A percentile compares a stretch with the other conserved stretches of the same genome.
Conservation (phyloP, 1,140 invertebrate species). For the Drosophila obscura region DNA sequence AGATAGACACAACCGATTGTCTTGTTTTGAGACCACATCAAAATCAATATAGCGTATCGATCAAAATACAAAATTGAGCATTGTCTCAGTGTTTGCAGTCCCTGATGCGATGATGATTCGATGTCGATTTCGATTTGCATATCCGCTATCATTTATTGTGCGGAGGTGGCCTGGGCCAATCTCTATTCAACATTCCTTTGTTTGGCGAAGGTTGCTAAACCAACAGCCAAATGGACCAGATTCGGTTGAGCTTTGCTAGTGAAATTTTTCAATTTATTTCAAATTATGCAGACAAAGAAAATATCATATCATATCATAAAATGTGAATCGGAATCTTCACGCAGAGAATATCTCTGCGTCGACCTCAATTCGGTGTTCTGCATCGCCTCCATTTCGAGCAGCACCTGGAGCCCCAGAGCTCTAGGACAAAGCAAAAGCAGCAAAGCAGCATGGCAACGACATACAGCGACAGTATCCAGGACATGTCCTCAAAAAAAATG, state of each 20-base stretch:
- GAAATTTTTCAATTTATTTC: conserved; percentile 28
- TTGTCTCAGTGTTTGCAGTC: conserved; percentile 39
- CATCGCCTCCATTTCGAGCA: not conserved
- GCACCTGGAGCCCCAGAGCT: not conserved
- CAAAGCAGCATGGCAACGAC: not conserved
- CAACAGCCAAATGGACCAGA: conserved; percentile 3
- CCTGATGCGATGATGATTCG: conserved; percentile 40
- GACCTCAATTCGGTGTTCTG: not conserved
- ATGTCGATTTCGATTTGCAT: conserved; percentile 27
- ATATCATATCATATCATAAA: conserved; percentile 2
- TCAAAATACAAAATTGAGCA: conserved; percentile 51
- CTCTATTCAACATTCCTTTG: conserved; percentile 57
- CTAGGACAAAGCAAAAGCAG: conserved; percentile 34
- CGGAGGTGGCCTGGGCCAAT: conserved; percentile 59
- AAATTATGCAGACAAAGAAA: conserved; percentile 3
- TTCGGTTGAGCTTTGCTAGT: conserved; percentile 14
- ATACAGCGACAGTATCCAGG: conserved; percentile 43
- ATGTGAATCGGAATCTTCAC: not conserved
- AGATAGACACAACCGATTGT: conserved; percentile 60
- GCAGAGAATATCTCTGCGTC: not conserved
- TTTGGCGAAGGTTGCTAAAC: conserved; percentile 27
- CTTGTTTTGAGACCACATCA: conserved; percentile 70
- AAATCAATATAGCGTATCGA: conserved; percentile 69
- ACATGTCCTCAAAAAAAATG: conserved; percentile 32
- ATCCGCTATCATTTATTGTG: conserved; percentile 63